Evolutionary conservation across 2,797 vertebrate species (phyloP).

Genomic region (Intellagama lesueurii): DNA sequence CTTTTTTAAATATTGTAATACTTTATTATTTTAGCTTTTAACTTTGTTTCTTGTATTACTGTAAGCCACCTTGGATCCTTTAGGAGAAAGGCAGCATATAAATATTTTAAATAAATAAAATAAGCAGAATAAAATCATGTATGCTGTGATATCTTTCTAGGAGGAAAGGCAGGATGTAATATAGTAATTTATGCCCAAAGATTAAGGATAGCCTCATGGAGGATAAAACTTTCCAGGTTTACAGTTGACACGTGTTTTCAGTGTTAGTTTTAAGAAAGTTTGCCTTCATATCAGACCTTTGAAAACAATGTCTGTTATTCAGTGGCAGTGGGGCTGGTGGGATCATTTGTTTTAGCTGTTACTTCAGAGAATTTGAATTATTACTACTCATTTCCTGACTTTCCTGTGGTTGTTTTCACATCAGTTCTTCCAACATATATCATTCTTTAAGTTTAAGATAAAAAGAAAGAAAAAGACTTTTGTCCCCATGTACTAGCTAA

Average conservation of each 20-base stretch:
- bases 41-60: too few relatives aligned
- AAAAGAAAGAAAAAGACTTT: fast-evolving
- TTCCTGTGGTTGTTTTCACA: slow-evolving; percentile 15
- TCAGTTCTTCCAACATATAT: slow-evolving; percentile 6
- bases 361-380: background rate
- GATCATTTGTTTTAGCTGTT: background rate
- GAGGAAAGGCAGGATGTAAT: background rate
- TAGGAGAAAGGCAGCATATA: too few relatives aligned
- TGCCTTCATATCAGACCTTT: background rate
- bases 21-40: too few relatives aligned
- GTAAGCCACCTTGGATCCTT: too few relatives aligned
- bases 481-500: fast-evolving
- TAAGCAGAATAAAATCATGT: too few relatives aligned
- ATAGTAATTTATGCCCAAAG: background rate
- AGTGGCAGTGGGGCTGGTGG: background rate
- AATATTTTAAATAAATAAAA: too few relatives aligned
- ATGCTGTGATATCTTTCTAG: background rate
- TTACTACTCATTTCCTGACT: background rate
- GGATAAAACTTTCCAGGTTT: background rate
- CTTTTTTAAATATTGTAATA: too few relatives aligned
- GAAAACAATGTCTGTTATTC: background rate
- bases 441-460: background rate
- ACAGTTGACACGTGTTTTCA: background rate
- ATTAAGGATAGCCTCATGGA: background rate
- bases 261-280: background rate